These are phyloP conservation scores for Prunella fulvescens DNA, from an alignment of 2,113 vertebrate species.

Conservation along the genomic window DNA sequence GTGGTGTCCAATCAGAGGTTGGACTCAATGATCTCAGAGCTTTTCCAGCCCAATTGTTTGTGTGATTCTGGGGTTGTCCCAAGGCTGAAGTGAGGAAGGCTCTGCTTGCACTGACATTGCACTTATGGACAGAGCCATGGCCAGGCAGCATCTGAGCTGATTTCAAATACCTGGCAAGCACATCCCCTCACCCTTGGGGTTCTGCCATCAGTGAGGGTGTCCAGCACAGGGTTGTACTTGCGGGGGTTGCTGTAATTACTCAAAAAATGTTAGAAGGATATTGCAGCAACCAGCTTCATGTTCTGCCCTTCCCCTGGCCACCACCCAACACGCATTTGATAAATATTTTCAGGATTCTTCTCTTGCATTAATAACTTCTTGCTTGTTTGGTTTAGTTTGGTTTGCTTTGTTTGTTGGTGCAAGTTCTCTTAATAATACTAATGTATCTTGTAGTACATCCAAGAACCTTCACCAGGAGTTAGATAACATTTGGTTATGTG, in stretches of 20 bases:
- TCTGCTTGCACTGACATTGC: not conserved
- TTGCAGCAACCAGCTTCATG: not conserved
- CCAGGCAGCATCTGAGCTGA: not conserved
- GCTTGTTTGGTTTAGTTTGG: fast-evolving
- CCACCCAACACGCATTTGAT: not conserved
- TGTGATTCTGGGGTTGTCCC: not conserved
- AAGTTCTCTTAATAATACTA: not conserved
- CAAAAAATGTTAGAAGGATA: not conserved
- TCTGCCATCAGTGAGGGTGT: not conserved
- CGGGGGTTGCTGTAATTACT: not conserved
- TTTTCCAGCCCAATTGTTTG: not conserved
- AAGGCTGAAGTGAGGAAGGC: not conserved
- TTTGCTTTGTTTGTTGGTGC: not conserved
- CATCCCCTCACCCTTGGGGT: fast-evolving
- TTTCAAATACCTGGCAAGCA: not conserved
- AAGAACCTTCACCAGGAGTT: not conserved
- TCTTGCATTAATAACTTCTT: not conserved
- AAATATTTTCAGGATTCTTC: not conserved
- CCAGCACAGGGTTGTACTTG: fast-evolving
- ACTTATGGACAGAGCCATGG: not conserved
- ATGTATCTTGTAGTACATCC: not conserved
- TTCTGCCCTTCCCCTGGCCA: not conserved
- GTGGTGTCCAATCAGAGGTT: fast-evolving
- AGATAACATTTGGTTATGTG: not conserved
- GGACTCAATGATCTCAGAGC: not conserved